Base-by-base conservation (phyloP, 2,797 vertebrate species). In the Harpagifer antarcticus region DNA sequence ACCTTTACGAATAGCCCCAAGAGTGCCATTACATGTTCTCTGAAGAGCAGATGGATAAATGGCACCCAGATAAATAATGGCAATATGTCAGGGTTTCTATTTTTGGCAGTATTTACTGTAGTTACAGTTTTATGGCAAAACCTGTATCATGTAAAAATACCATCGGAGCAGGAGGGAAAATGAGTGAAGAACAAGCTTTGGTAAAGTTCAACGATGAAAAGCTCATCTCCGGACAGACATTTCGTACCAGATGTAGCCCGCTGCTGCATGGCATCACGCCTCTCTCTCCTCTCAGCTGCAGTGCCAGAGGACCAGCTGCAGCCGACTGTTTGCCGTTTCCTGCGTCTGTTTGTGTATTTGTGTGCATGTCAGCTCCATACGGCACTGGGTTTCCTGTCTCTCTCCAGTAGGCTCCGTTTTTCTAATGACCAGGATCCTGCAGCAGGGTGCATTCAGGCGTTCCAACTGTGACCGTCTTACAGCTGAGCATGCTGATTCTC, bases 1-100 rank as follows among this genome's bases (percentile, higher is more conserved):
- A 89, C 89, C 87, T 87, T 92, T 86, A 89, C 78, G 78, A 91
- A 91, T 75, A 86, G 68, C 88, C 88, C 78, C 84, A 73, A 82
- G 88, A 86, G 77, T 78, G 71, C 78, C 82, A 91, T 93, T 90
- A 83, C 67, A 80, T 81, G 78, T 83, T 78, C 84, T 89, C 69
- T 47, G 83, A 85, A 86, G 86, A 90, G 84, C 86, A 91, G 77
- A 89, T 86, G 87, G 86, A 91, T 89, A 79, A 84, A 86, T 79
- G 86, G 86, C 85, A 92, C 72, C 53, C 78, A 88, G 78, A 87
- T 75, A 87, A 82, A 87, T 72, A 88, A 89, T 74, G 73, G 69
- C 80, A 83, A 87, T 80, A 70, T 73, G 78, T 87, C 63, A 42
- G 55, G 73, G 62, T 63, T 89, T 84, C 86, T 90, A 88, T 91